phyloP scores from a whole-genome alignment of 2,113 vertebrate genomes.

The Callaeas wilsoni region DNA sequence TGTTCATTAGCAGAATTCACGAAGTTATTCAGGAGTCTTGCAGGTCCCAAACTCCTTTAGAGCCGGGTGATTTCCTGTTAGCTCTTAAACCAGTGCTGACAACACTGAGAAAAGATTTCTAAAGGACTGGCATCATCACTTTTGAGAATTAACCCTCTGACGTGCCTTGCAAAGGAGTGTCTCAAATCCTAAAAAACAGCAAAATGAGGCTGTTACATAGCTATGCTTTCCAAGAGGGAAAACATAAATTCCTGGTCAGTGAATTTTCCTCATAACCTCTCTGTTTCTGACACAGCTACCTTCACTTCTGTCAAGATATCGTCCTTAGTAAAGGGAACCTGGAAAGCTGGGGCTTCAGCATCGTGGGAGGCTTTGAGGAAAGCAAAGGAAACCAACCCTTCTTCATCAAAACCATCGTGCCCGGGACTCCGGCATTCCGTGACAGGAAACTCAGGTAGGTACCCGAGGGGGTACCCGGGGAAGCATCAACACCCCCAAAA shows the following conservation, averaged over 20 bases:
- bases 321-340: slow-evolving; percentile 83
- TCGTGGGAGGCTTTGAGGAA: slow-evolving; percentile 91
- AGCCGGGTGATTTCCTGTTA: not conserved
- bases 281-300: slow-evolving; percentile 65
- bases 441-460: slow-evolving; percentile 88
- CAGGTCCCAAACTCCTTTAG: not conserved
- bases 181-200: not conserved
- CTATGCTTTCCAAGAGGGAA: not conserved
- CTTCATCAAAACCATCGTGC: slow-evolving; percentile 96
- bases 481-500: fast-evolving
- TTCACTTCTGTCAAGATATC: slow-evolving; percentile 90
- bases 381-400: slow-evolving; percentile 88
- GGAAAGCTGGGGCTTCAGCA: slow-evolving; percentile 95
- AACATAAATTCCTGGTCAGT: not conserved
- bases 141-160: not conserved
- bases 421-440: slow-evolving; percentile 85
- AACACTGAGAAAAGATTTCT: not conserved
- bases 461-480: not conserved
- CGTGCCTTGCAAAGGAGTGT: not conserved
- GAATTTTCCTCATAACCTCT: not conserved
- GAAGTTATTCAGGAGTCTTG: not conserved
- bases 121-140: not conserved
- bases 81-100: not conserved
- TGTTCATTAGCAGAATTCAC: not conserved
- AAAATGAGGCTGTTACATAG: not conserved